Base-by-base conservation (phyloP, 2,888 invertebrate genomes). In the Alcis repandata region DNA sequence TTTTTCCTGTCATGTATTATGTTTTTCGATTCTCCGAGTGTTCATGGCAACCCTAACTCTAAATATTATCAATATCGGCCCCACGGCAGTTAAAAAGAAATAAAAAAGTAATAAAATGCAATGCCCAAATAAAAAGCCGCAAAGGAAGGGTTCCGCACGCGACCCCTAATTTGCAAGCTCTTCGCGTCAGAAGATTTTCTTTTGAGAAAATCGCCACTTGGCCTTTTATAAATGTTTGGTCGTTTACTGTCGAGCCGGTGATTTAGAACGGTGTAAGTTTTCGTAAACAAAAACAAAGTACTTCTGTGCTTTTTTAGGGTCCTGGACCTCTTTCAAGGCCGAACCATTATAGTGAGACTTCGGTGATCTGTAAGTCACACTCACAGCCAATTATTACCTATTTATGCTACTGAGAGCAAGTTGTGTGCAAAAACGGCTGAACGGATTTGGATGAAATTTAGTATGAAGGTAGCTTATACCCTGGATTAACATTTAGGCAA, bases 41-140 rank as follows among this genome's bases (percentile, higher is more conserved):
- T 40, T 40, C n/a, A 11, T 27, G 65, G 0, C 83, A 87, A 66
- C 88, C 88, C 86, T 86, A n/a, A 48, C 27, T 49, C 64, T 68
- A 73, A 69, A 69, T 65, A 73, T 75, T 75, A 81, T 79, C 81
- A 79, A 78, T 79, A 81, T 78, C 85, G 88, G 88, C 89, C 83
- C 82, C 76, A 60, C 60, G 73, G 84, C 86, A 80, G 88, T 91
- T 90, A 89, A 86, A 90, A 90, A 91, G 86, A 89, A 88, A 92
- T 92, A 92, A 92, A 92, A 91, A 91, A 91, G 92, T 91, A 91
- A 90, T 92, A 92, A 92, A 92, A 91, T 81, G 89, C 92, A 92
- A 87, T 70, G 75, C 78, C 77, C 78, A 80, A 82, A 86, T 87
- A 88, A 86, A 86, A 87, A 80, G 80, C 84, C 78, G 82, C 72